Evolutionary conservation across 2,797 vertebrate species (phyloP).

Genomic region (Lepidocolaptes lacrymiger): DNA sequence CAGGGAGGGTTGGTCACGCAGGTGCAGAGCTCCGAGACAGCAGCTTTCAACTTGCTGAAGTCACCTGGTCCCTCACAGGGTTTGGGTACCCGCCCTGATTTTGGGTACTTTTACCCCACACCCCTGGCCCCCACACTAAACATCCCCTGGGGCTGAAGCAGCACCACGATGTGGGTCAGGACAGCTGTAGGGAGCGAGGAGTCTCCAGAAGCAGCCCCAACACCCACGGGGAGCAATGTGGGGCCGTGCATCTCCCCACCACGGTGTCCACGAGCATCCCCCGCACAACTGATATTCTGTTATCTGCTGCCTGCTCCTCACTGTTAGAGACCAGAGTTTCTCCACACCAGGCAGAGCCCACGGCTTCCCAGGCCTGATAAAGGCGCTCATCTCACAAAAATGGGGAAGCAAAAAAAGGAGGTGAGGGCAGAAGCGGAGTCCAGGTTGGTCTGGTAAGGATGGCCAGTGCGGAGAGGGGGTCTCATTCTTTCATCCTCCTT

Average conservation of each 20-base stretch:
- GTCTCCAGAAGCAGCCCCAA: neutral
- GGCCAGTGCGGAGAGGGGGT: accelerated
- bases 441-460: neutral
- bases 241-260: accelerated
- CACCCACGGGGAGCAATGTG: accelerated
- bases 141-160: neutral
- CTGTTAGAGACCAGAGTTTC: neutral
- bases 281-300: accelerated
- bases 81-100: accelerated
- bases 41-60: neutral
- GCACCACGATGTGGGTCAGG: neutral
- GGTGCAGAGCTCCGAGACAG: neutral
- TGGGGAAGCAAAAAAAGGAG: accelerated
- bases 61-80: neutral
- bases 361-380: neutral
- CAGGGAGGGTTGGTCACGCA: neutral
- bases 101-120: neutral
- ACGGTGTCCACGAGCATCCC: accelerated
- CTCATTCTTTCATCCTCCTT: accelerated
- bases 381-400: neutral
- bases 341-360: neutral
- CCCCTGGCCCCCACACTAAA: accelerated
- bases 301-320: neutral
- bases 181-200: neutral
- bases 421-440: neutral